Evolutionary conservation across 2,113 vertebrate species (phyloP), one percentile per base, ranked within the genome.

Genomic region (Leptocoma aspasia): DNA sequence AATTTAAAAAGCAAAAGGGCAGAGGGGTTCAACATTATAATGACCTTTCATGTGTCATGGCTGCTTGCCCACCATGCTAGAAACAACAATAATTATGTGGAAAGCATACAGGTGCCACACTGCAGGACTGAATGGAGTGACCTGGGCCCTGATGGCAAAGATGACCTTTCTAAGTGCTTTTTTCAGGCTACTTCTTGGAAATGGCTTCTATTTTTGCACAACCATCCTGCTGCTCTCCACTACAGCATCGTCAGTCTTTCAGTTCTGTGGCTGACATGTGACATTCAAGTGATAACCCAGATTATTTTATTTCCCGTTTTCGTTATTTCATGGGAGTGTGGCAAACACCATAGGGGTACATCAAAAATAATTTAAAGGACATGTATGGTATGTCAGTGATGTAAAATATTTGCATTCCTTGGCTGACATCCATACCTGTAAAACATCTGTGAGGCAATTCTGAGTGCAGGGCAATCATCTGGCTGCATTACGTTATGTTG

Each of bases 371-470:
- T 65, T 33, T 44, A 63, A 84, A 86, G 28, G 33, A 66, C 24
- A 72, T 56, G 56, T 35, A 65, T 5, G 26, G 54, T 59, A 85
- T 65, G 78, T n/a, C 73, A 89, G 88, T 54, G 39, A 88, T 45
- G 89, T n/a, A 41, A 77, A 85, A 44, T 16, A 75, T 13, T 83
- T 57, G 49, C 85, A 86, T 88, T 90, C 90, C 90, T 59, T 92
- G 68, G 76, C 85, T 91, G 79, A n/a, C 71, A 37, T 18, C 56
- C 68, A 63, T 44, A 39, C 75, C 54, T 80, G 57, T 52, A 37
- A 31, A 91, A 69, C 20, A 79, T 8, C 45, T 47, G 15, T 83
- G 90, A 90, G 16, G 85, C 75, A 65, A 90, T 33, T 88, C 39
- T 1, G 3, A 59, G 68, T 18, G 75, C 16, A 63, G 66, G 5